These are phyloP conservation scores for Hypomecis atomaria DNA, from an alignment of 2,888 invertebrate species.

Conservation along the genomic window DNA sequence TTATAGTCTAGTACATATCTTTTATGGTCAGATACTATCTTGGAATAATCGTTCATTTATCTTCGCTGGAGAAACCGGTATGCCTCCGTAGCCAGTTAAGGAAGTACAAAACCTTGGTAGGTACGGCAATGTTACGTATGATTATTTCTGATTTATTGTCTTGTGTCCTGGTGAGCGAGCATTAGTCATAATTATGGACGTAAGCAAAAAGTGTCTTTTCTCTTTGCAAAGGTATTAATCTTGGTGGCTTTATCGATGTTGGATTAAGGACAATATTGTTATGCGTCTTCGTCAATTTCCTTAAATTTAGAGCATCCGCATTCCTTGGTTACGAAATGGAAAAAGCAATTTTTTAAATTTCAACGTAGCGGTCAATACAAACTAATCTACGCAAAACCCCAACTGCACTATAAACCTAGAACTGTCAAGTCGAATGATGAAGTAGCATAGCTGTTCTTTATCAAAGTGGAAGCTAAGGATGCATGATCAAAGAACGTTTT, in stretches of 20 bases:
- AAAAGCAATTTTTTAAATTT: neutral
- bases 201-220: slow-evolving; percentile 47
- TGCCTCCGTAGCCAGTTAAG: slow-evolving; percentile 51
- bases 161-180: slow-evolving; percentile 46
- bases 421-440: slow-evolving; percentile 16
- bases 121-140: slow-evolving; percentile 60
- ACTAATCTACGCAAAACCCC: slow-evolving; percentile 2
- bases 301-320: neutral
- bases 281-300: slow-evolving; percentile 2
- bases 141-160: slow-evolving; percentile 64
- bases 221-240: slow-evolving; percentile 44
- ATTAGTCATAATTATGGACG: slow-evolving; percentile 59
- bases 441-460: slow-evolving; percentile 20
- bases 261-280: slow-evolving; percentile 29
- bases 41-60: slow-evolving; percentile 66
- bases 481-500: slow-evolving; percentile 23
- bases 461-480: slow-evolving; percentile 32
- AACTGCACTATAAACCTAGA: slow-evolving; percentile 21
- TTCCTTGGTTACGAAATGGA: neutral
- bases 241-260: slow-evolving; percentile 41
- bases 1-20: slow-evolving; percentile 32
- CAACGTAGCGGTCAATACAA: neutral
- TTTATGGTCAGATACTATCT: slow-evolving; percentile 51
- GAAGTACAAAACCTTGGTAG: slow-evolving; percentile 65
- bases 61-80: slow-evolving; percentile 62